These are phyloP conservation scores for Rhorus exstirpatorius DNA, from an alignment of 2,888 invertebrate species.

Conservation along the genomic window DNA sequence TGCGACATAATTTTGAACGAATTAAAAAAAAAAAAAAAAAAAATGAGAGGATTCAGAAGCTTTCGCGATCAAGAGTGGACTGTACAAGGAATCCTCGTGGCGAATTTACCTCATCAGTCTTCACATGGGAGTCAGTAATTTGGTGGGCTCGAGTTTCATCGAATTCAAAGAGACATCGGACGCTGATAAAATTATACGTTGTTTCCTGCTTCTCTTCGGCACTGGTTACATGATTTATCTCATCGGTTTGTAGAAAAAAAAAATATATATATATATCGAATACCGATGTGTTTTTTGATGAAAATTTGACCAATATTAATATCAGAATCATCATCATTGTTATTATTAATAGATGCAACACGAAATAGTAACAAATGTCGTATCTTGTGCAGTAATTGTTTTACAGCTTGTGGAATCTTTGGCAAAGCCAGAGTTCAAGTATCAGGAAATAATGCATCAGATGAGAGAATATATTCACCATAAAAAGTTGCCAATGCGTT, in stretches of 20 bases:
- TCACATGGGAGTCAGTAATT: constrained; percentile 79
- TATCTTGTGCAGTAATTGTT: constrained; percentile 81
- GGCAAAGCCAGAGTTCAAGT: constrained; percentile 85
- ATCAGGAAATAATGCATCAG: constrained; percentile 87
- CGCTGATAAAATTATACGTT: constrained; percentile 76
- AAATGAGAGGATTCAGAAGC: constrained; percentile 72
- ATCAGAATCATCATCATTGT: neutral
- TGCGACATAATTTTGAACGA: constrained; percentile 19
- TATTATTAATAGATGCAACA: neutral
- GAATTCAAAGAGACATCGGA: constrained; percentile 73
- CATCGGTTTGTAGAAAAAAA: constrained; percentile 76
- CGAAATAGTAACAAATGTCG: constrained; percentile 4
- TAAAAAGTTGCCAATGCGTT: constrained; percentile 87
- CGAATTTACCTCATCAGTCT: constrained; percentile 77
- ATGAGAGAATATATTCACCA: constrained; percentile 88
- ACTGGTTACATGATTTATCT: constrained; percentile 78
- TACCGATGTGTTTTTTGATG: too few species aligned
- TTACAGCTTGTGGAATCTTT: constrained; percentile 85
- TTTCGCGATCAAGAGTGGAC: constrained; percentile 69
- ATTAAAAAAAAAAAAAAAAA: constrained; percentile 1
- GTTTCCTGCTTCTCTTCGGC: constrained; percentile 77
- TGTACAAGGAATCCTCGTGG: constrained; percentile 68
- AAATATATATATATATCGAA: too few species aligned
- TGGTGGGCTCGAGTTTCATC: constrained; percentile 78
- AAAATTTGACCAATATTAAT: neutral